Percentiles rank a stretch among this genome's conserved stretches.
Evolutionary conservation across 2,888 invertebrate genomes (phyloP).

Genomic region (Linhomoeus sp.): DNA sequence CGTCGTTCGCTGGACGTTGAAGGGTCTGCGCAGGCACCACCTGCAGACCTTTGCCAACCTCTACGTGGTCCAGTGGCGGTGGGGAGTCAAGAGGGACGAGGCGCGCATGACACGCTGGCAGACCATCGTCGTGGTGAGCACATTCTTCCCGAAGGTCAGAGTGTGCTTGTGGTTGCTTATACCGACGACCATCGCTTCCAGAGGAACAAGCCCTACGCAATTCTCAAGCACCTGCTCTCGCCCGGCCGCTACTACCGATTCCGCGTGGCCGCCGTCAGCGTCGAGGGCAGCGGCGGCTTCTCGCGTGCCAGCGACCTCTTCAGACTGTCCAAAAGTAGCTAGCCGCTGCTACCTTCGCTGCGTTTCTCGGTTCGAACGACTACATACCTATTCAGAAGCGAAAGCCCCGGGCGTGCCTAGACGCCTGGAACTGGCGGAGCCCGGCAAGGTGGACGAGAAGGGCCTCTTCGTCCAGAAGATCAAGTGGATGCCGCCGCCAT

Average conservation of each 20-base stretch:
- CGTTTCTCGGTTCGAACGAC: too few relatives aligned
- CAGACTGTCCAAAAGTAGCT: constrained; percentile 16
- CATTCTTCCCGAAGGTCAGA: background rate
- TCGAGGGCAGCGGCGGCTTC: constrained; percentile 26
- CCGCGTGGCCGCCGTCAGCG: constrained; percentile 25
- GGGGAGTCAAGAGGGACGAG: constrained; percentile 16
- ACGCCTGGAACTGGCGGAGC: constrained; percentile 8
- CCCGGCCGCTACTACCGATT: constrained; percentile 23
- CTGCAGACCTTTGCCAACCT: constrained; percentile 16
- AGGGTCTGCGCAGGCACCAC: constrained; percentile 12
- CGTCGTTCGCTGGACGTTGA: constrained; percentile 21
- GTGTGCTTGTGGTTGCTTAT: background rate
- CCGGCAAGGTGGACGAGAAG: background rate
- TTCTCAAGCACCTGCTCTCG: constrained; percentile 22
- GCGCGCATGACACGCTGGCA: constrained; percentile 22
- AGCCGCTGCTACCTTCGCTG: too few relatives aligned
- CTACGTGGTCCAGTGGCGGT: constrained; percentile 23
- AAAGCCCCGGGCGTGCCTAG: constrained; percentile 16
- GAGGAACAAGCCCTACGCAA: constrained; percentile 24
- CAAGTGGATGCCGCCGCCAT: constrained; percentile 17
- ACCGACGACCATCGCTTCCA: constrained; percentile 7
- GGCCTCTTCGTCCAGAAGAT: background rate
- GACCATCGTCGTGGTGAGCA: constrained; percentile 16
- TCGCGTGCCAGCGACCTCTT: constrained; percentile 18
- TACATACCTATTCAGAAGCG: too few relatives aligned